phyloP scores from a whole-genome alignment of 2,888 invertebrate genomes.

The Netelia virgata region DNA sequence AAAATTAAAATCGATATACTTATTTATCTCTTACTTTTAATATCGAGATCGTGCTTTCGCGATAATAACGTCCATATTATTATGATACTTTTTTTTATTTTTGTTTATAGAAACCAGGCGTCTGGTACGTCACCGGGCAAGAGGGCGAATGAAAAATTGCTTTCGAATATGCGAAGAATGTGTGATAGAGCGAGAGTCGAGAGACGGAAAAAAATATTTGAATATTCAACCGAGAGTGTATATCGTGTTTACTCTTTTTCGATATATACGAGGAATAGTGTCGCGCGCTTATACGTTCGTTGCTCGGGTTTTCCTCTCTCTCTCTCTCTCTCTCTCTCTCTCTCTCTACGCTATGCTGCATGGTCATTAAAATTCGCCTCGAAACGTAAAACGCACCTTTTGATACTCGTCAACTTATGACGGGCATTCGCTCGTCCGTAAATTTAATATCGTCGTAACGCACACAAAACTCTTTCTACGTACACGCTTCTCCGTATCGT shows the following conservation, averaged over 20 bases:
- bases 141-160: slow-evolving; percentile 8
- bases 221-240: slow-evolving; percentile 43
- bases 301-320: slow-evolving; percentile 39
- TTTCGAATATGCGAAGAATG: background rate
- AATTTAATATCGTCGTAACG: slow-evolving; percentile 60
- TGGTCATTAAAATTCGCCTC: slow-evolving; percentile 59
- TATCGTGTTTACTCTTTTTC: slow-evolving; percentile 19
- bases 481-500: background rate
- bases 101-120: background rate
- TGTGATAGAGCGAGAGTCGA: background rate
- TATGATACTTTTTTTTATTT: background rate
- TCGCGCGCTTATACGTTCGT: slow-evolving; percentile 18
- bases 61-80: too few species aligned
- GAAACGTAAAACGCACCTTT: slow-evolving; percentile 60
- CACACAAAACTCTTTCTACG: slow-evolving; percentile 4
- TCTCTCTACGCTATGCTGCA: slow-evolving; percentile 19
- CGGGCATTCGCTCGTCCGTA: slow-evolving; percentile 45
- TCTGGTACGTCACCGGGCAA: background rate
- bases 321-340: slow-evolving; percentile 44
- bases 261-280: background rate
- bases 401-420: slow-evolving; percentile 62
- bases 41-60: too few species aligned
- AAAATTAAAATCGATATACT: background rate
- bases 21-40: background rate
- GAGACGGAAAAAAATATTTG: slow-evolving; percentile 25